Base-by-base conservation (phyloP, 2,797 vertebrate genomes). In the Poecilia gillii region DNA sequence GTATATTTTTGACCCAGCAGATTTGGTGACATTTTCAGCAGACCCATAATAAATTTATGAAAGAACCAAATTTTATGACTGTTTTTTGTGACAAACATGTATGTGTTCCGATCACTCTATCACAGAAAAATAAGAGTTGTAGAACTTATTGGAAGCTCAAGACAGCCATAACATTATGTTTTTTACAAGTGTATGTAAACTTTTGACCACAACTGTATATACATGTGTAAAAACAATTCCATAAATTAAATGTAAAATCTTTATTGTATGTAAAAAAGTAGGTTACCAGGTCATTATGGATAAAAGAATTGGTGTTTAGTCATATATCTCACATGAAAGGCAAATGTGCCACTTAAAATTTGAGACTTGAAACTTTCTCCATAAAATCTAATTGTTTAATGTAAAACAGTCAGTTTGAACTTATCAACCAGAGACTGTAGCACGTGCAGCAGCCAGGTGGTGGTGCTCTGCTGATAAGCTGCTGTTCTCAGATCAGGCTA, bases 201-300 rank as follows among this genome's bases (percentile, higher is more conserved):
- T n/a, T n/a, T n/a, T n/a, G n/a, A n/a, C n/a, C n/a, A n/a, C n/a
- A n/a, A n/a, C n/a, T n/a, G n/a, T n/a, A n/a, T n/a, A n/a, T n/a
- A n/a, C n/a, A n/a, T n/a, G n/a, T n/a, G n/a, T 2, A 33, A 8
- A 41, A 41, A 41, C 39, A 41, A 41, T 41, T 41, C 1, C 53
- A 78, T 13, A 43, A 49, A 36, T 3, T 77, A 57, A 57, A 33
- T 78, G 76, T 72, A 82, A 82, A 78, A 82, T 33, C 39, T 82
- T 82, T 78, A 78, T 82, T 82, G 73, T 46, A 45, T 75, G 73
- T 82, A 78, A 78, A 82, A 82, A 82, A 72, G 51, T 59, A 72
- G 64, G 16, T 75, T 9, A 33, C 59, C 76, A 82, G 64, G 55
- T 72, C 41, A 72, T 72, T 46, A 75, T 72, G 31, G 51, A 75